Conservation (phyloP, 2,113 vertebrate species). For the Pteruthius melanotis region DNA sequence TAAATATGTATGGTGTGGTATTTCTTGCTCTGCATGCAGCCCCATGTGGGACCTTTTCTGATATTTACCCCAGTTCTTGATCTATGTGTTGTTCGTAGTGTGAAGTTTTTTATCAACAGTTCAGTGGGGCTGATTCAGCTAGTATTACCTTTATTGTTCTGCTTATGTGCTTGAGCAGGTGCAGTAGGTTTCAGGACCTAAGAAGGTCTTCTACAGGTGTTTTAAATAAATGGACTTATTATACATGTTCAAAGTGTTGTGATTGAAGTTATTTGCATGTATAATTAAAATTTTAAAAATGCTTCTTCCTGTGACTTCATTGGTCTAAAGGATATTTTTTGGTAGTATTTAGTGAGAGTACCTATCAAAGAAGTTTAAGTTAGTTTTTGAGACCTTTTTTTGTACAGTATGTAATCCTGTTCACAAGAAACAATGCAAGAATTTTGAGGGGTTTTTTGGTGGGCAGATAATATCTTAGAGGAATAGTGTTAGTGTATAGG, state of each 20-base stretch:
- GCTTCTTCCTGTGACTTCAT: neutral
- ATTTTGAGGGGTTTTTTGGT: neutral
- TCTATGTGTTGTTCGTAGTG: rapidly evolving
- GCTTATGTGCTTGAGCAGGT: neutral
- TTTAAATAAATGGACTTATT: neutral
- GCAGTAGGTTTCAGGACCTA: neutral
- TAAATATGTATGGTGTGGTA: neutral
- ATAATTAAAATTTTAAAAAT: neutral
- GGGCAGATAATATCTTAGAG: rapidly evolving
- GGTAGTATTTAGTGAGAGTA: neutral
- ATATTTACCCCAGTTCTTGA: neutral
- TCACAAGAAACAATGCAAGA: neutral
- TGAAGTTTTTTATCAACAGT: neutral
- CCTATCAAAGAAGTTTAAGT: neutral
- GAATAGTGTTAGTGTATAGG: neutral
- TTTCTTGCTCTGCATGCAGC: neutral
- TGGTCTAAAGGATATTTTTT: neutral
- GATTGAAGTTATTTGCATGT: neutral
- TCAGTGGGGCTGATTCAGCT: neutral
- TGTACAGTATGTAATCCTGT: neutral
- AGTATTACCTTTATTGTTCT: neutral
- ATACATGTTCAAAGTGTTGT: neutral
- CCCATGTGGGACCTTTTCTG: neutral
- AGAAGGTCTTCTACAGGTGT: neutral
- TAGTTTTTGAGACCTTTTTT: neutral